phyloP scores from a whole-genome alignment of 2,888 invertebrate genomes.

The Phortica magna region DNA sequence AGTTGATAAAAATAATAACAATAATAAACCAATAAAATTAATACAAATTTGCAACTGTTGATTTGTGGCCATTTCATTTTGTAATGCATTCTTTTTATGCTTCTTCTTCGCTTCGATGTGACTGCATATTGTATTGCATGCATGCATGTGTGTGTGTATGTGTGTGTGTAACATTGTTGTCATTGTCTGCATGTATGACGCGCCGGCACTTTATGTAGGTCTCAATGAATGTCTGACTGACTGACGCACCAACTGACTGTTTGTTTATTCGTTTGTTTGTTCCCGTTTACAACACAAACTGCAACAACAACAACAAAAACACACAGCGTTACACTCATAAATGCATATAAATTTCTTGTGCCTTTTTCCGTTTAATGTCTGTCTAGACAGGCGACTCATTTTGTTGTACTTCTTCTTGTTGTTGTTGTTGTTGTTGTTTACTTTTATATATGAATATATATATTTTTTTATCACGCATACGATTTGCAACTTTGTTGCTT shows the following conservation, averaged over 20 bases:
- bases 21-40: conserved; percentile 66
- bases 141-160: no score
- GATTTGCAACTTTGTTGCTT: conserved; percentile 20
- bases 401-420: background rate
- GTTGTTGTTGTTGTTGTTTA: background rate
- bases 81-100: background rate
- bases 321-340: conserved; percentile 17
- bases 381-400: conserved; percentile 15
- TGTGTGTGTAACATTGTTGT: background rate
- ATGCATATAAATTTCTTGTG: conserved; percentile 13
- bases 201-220: background rate
- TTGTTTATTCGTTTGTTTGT: conserved; percentile 38
- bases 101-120: background rate
- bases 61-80: conserved; percentile 29
- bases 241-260: background rate
- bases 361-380: conserved; percentile 28
- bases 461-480: conserved; percentile 21
- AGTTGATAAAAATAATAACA: conserved; percentile 50
- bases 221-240: background rate
- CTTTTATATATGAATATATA: background rate
- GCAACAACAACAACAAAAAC: conserved; percentile 43
- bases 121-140: background rate
- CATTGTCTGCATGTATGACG: conserved; percentile 11
- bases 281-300: conserved; percentile 50
- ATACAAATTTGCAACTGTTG: conserved; percentile 64